These are phyloP conservation scores for Spizaetus ornatus DNA, from an alignment of 2,113 vertebrate species.

Conservation along the genomic window DNA sequence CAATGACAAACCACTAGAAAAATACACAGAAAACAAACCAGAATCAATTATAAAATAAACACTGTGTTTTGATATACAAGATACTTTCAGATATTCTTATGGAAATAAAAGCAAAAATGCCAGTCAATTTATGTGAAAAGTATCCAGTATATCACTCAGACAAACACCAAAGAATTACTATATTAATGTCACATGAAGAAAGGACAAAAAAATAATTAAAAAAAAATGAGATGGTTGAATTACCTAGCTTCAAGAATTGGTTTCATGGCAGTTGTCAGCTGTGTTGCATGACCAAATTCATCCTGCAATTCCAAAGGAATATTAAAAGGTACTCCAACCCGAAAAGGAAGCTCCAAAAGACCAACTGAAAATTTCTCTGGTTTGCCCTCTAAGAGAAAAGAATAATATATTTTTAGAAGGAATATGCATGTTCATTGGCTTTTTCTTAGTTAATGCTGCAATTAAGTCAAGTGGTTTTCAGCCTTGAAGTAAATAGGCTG, in stretches of 20 bases:
- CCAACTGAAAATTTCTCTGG: slow-evolving; percentile 79
- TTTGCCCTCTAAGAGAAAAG: slow-evolving; percentile 78
- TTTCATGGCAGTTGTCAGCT: slow-evolving; percentile 59
- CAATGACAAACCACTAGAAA: slow-evolving; percentile 79
- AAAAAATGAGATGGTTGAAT: neutral
- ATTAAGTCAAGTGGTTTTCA: neutral
- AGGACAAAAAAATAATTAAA: neutral
- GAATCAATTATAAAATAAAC: neutral
- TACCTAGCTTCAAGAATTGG: slow-evolving; percentile 82
- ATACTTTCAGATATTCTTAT: neutral
- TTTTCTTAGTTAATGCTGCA: neutral
- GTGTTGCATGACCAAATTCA: slow-evolving; percentile 77
- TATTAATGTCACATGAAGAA: neutral
- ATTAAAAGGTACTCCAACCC: slow-evolving; percentile 82
- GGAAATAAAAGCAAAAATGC: neutral
- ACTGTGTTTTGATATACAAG: neutral
- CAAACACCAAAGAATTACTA: neutral
- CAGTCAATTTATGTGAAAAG: neutral
- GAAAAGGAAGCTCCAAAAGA: slow-evolving; percentile 67
- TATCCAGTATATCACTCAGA: neutral
- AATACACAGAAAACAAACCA: neutral
- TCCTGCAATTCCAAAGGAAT: slow-evolving; percentile 85
- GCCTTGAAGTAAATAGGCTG: neutral
- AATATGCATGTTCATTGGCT: neutral
- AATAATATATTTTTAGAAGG: neutral